These are phyloP conservation scores for Morone saxatilis DNA, from an alignment of 2,113 vertebrate species.

Conservation along the genomic window DNA sequence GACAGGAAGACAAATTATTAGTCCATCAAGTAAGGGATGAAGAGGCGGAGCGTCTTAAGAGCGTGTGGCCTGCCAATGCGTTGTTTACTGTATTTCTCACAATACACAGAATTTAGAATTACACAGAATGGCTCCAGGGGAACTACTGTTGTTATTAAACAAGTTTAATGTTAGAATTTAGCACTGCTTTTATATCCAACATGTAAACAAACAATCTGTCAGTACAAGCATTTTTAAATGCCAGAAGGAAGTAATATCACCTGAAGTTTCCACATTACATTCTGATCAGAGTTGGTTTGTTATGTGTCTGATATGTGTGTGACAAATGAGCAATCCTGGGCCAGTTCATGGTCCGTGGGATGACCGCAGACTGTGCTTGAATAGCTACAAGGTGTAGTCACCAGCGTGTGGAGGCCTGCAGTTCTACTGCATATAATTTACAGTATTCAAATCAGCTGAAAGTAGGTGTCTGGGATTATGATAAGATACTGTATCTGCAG, in stretches of 20 bases:
- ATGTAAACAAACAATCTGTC: background rate
- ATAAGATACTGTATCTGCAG: background rate
- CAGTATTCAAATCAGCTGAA: background rate
- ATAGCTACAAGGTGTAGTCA: background rate
- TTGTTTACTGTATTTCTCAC: too few relatives aligned
- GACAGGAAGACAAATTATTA: background rate
- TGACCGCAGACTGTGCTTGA: background rate
- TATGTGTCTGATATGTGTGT: background rate
- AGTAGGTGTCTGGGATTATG: background rate
- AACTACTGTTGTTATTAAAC: background rate
- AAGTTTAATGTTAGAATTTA: background rate
- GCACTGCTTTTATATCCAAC: background rate
- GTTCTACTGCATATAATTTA: background rate
- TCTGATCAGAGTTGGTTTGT: background rate
- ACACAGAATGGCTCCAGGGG: too few relatives aligned
- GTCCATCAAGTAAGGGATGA: too few relatives aligned
- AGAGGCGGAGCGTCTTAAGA: too few relatives aligned
- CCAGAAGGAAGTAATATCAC: background rate
- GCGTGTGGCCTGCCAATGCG: too few relatives aligned
- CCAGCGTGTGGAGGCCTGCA: slow-evolving; percentile 1
- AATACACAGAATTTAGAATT: too few relatives aligned
- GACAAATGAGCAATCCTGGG: background rate
- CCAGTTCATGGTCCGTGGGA: background rate
- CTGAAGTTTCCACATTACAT: background rate
- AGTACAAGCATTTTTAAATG: background rate